These are phyloP conservation scores for Moxostoma hubbsi DNA, from an alignment of 2,797 vertebrate genomes.

Conservation along the genomic window DNA sequence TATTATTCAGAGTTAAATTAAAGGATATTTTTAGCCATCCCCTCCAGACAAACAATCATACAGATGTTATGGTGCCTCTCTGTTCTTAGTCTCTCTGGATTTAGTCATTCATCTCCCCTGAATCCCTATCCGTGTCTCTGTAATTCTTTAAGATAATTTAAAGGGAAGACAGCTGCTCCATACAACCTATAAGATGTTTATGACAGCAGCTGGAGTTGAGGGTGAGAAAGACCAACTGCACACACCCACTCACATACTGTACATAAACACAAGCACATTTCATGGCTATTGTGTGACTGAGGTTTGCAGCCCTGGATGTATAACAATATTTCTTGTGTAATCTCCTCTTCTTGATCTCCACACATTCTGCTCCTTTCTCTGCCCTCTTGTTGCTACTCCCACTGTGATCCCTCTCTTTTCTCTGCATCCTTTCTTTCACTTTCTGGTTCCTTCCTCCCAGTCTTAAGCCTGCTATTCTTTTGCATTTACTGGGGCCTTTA, in stretches of 20 bases:
- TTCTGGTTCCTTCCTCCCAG: conserved; percentile 69
- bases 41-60: neutral
- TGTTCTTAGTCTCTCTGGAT: conserved; percentile 4
- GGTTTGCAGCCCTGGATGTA: conserved; percentile 17
- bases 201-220: conserved; percentile 90
- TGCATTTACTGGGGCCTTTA: conserved; percentile 93
- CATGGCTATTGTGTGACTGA: conserved; percentile 7
- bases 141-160: conserved; percentile 75
- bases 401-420: conserved; percentile 36
- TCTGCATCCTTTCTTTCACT: conserved; percentile 39
- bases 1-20: conserved; percentile 19
- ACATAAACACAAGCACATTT: conserved; percentile 18
- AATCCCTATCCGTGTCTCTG: conserved; percentile 29
- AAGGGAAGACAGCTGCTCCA: conserved; percentile 92
- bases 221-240: conserved; percentile 76
- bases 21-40: conserved; percentile 16
- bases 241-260: conserved; percentile 12
- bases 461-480: conserved; percentile 91
- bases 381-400: conserved; percentile 50
- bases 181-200: conserved; percentile 97
- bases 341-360: conserved; percentile 17
- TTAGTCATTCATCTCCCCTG: neutral
- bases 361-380: conserved; percentile 21
- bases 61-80: neutral
- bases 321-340: conserved; percentile 19